Conservation (phyloP, 2,888 invertebrate species). For the Lasioglossum morio region DNA sequence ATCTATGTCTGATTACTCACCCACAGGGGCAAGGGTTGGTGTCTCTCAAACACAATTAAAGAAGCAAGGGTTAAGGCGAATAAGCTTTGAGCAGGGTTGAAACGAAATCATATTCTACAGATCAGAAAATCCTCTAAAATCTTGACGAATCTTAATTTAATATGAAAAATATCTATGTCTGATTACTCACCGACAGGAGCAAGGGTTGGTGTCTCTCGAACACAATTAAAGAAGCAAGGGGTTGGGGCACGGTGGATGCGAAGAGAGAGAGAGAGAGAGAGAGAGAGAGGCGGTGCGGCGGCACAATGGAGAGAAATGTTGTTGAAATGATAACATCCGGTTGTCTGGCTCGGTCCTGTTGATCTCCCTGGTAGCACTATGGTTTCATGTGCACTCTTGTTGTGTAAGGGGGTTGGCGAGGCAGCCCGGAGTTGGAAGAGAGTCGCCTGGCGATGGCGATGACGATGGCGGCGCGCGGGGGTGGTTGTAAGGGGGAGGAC, state of each 20-base stretch:
- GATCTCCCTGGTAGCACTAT: constrained; percentile 62
- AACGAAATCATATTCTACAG: not conserved
- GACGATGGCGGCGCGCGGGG: constrained; percentile 11
- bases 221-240: constrained; percentile 1
- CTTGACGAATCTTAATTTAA: not conserved
- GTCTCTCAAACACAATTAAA: no score
- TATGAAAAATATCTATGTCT: not conserved
- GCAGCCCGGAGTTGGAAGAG: constrained; percentile 24
- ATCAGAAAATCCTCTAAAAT: not conserved
- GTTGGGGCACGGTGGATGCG: not conserved
- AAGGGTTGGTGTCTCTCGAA: not conserved
- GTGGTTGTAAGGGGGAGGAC: constrained; percentile 52
- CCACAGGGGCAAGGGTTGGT: no score
- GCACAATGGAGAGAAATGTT: constrained; percentile 63
- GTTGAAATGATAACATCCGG: constrained; percentile 68
- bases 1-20: no score
- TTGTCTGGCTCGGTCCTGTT: constrained; percentile 61
- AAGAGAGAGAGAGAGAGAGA: not conserved
- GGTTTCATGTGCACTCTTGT: constrained; percentile 64
- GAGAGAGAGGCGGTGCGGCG: constrained; percentile 22
- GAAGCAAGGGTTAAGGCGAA: no score
- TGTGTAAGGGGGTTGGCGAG: constrained; percentile 53
- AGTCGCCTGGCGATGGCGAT: not conserved
- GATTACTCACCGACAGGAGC: not conserved
- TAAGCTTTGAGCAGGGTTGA: no score